These are phyloP conservation scores for Lissocephala sabroskyi DNA, from an alignment of 2,888 invertebrate genomes.

Conservation along the genomic window DNA sequence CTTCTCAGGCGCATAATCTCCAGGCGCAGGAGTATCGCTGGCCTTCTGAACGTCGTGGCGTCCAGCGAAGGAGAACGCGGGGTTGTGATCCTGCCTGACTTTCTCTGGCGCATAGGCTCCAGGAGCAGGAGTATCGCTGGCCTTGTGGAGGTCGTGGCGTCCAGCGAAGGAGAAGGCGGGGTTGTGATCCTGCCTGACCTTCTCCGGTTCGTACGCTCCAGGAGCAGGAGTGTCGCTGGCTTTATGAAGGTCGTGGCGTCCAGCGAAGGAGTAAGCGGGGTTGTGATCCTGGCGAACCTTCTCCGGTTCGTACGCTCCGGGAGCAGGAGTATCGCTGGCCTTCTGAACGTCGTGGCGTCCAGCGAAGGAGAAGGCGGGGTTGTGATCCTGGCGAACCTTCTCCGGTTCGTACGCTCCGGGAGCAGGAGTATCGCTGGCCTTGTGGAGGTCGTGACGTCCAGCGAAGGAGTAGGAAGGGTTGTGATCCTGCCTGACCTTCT, in stretches of 20 bases:
- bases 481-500: conserved; percentile 73
- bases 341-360: conserved; percentile 66
- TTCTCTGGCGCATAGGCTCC: conserved; percentile 80
- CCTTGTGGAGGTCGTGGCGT: conserved; percentile 74
- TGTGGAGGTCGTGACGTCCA: conserved; percentile 73
- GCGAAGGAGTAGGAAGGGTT: conserved; percentile 78
- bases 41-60: conserved; percentile 77
- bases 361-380: conserved; percentile 83
- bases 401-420: conserved; percentile 79
- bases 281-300: conserved; percentile 73
- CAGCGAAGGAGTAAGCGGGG: conserved; percentile 78
- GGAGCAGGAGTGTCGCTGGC: conserved; percentile 78
- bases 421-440: conserved; percentile 76
- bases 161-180: conserved; percentile 77
- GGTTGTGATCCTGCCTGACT: conserved; percentile 73
- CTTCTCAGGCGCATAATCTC: conserved; percentile 76
- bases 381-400: conserved; percentile 73
- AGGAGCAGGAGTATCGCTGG: conserved; percentile 77
- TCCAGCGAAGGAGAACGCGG: conserved; percentile 78
- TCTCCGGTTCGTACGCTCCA: conserved; percentile 74
- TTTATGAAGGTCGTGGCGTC: conserved; percentile 75
- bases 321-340: conserved; percentile 77
- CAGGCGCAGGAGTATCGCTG: conserved; percentile 79
- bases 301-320: conserved; percentile 77
- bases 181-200: conserved; percentile 73